These are phyloP conservation scores for Lepus townsendii DNA, from an alignment of 2,797 vertebrate genomes.

Conservation along the genomic window DNA sequence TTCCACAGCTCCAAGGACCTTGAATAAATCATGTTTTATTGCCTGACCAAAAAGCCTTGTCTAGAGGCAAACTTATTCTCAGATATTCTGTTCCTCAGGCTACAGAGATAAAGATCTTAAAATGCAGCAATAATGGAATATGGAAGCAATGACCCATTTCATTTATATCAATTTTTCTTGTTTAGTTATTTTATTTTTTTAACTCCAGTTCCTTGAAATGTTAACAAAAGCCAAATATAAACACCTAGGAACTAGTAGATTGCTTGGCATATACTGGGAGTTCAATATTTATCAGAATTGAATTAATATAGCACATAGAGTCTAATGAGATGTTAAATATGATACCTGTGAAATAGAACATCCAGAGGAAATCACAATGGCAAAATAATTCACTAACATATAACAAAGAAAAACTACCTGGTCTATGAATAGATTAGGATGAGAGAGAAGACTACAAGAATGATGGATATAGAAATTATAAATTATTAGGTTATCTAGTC, in stretches of 20 bases:
- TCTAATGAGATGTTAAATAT: neutral
- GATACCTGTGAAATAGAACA: neutral
- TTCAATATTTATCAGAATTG: neutral
- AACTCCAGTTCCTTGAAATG: neutral
- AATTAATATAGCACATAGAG: neutral
- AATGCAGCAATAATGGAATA: neutral
- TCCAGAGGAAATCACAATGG: neutral
- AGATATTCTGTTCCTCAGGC: neutral
- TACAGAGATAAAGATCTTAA: neutral
- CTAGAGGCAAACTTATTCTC: slow-evolving; percentile 35
- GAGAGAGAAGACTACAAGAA: neutral
- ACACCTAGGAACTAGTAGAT: neutral
- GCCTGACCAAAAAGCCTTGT: neutral
- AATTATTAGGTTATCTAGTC: neutral
- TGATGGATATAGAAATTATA: neutral
- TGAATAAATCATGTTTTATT: slow-evolving; percentile 41
- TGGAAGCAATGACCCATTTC: neutral
- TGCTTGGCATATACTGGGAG: neutral
- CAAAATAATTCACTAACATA: slow-evolving; percentile 17
- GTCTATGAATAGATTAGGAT: neutral
- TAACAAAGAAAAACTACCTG: neutral
- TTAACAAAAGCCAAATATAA: neutral
- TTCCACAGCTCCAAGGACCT: neutral
- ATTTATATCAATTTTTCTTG: neutral
- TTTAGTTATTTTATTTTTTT: neutral